Evolutionary conservation across 2,888 invertebrate species (phyloP).

Genomic region (Nephrotoma guestfalica): DNA sequence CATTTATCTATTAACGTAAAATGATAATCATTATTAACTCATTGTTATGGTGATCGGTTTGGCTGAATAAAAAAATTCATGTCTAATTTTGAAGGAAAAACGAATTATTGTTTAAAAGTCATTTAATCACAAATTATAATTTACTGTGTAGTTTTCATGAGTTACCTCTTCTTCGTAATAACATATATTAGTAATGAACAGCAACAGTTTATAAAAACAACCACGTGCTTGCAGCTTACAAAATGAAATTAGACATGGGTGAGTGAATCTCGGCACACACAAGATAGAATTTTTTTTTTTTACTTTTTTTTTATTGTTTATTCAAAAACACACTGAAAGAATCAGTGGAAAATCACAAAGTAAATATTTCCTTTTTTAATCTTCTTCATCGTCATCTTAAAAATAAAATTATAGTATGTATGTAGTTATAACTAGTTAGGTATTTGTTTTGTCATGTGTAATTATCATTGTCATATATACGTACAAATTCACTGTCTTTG

Average conservation of each 20-base stretch:
- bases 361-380: neutral
- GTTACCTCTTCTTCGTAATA: neutral
- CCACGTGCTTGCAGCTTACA: neutral
- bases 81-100: neutral
- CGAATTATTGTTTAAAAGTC: neutral
- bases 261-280: neutral
- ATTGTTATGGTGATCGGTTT: neutral
- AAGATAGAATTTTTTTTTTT: neutral
- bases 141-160: neutral
- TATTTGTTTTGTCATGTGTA: neutral
- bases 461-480: neutral
- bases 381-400: neutral
- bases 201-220: neutral
- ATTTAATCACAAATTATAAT: neutral
- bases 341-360: neutral
- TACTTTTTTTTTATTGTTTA: neutral
- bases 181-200: neutral
- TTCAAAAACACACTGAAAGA: neutral
- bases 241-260: neutral
- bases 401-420: neutral
- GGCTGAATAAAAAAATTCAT: neutral
- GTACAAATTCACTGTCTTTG: neutral
- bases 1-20: too few species aligned
- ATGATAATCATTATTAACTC: too few species aligned
- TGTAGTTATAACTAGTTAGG: neutral